phyloP scores from a whole-genome alignment of 2,797 vertebrate species.

The Ataeniobius toweri region DNA sequence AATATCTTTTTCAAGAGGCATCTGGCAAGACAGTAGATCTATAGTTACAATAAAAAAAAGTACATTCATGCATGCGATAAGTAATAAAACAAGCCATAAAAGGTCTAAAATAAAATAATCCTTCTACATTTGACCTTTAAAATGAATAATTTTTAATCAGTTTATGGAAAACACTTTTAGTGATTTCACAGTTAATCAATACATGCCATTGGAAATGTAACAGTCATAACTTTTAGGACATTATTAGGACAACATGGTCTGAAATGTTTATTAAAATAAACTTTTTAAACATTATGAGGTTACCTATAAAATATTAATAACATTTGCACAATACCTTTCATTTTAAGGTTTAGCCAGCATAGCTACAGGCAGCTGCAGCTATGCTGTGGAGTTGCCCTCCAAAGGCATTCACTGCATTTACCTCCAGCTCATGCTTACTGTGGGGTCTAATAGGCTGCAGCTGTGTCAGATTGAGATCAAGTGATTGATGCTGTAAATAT shows the following conservation, averaged over 20 bases:
- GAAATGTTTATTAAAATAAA: not conserved
- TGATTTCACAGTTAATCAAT: too few relatives aligned
- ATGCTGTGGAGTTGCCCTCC: not conserved
- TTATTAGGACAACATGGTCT: not conserved
- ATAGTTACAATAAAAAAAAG: too few relatives aligned
- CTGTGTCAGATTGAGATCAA: not conserved
- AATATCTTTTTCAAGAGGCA: too few relatives aligned
- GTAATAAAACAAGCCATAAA: too few relatives aligned
- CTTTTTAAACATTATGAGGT: not conserved
- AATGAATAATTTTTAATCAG: too few relatives aligned
- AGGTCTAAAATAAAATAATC: too few relatives aligned
- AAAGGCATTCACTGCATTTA: not conserved
- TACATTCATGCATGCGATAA: too few relatives aligned
- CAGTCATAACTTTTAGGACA: not conserved
- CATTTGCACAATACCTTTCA: not conserved
- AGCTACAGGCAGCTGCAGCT: constrained; percentile 3
- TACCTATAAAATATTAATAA: not conserved
- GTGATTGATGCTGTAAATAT: constrained; percentile 15
- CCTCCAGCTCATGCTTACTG: not conserved
- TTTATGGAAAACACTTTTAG: too few relatives aligned
- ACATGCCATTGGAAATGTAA: not conserved
- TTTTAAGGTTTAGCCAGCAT: not conserved
- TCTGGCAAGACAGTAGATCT: too few relatives aligned
- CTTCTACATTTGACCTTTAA: too few relatives aligned
- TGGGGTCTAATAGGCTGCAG: constrained; percentile 1